phyloP scores from a whole-genome alignment of 2,888 invertebrate genomes.

The Euplagia quadripunctaria region DNA sequence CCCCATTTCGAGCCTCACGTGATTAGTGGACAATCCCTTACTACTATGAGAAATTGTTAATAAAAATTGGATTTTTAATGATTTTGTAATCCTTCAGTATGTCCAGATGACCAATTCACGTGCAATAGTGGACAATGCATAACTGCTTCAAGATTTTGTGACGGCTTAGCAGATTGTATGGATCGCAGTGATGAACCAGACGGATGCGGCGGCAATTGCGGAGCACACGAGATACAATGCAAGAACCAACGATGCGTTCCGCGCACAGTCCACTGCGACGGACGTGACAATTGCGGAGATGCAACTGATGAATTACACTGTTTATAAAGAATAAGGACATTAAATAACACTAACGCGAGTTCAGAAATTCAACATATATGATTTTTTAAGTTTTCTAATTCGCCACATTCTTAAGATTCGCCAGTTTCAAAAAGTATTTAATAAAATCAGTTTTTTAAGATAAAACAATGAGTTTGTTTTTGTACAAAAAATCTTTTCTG shows the following conservation, averaged over 20 bases:
- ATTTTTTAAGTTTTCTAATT: slow-evolving; percentile 3
- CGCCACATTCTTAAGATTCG: slow-evolving; percentile 16
- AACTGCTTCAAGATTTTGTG: slow-evolving; percentile 89
- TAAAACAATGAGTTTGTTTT: neutral
- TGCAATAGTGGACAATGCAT: slow-evolving; percentile 91
- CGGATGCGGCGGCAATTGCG: slow-evolving; percentile 85
- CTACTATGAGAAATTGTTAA: too few species aligned
- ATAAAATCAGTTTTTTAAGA: slow-evolving; percentile 1
- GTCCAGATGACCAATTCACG: slow-evolving; percentile 80
- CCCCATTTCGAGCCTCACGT: too few species aligned
- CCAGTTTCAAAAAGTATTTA: slow-evolving; percentile 13
- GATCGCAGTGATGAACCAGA: slow-evolving; percentile 91
- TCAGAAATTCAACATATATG: neutral
- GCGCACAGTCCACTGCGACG: slow-evolving; percentile 89
- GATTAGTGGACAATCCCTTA: too few species aligned
- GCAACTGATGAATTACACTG: slow-evolving; percentile 89
- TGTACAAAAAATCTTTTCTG: neutral
- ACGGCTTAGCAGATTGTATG: slow-evolving; percentile 89
- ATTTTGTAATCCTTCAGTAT: slow-evolving; percentile 69
- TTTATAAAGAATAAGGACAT: slow-evolving; percentile 50
- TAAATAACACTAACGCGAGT: neutral
- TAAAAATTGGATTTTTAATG: neutral
- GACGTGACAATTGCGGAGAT: slow-evolving; percentile 89
- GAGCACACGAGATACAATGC: slow-evolving; percentile 81
- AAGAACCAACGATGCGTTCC: slow-evolving; percentile 89